Percentiles rank a stretch among this genome's conserved stretches.
phyloP scores from a whole-genome alignment of 2,797 vertebrate genomes.

The Leucoraja ocellata region DNA sequence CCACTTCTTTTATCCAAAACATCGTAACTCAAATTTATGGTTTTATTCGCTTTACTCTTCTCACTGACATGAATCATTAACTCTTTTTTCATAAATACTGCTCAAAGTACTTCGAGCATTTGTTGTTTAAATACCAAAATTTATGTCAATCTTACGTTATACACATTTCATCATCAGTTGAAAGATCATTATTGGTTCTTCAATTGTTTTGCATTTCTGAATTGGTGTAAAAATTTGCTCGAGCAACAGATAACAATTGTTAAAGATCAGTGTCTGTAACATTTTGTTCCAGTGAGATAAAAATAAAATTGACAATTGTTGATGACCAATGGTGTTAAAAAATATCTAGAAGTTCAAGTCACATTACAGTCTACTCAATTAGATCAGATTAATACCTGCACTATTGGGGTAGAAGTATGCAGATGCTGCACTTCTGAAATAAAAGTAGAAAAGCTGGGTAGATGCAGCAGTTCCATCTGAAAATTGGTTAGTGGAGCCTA shows the following conservation, averaged over 20 bases:
- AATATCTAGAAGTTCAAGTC: not conserved
- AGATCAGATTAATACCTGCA: slow-evolving; percentile 5
- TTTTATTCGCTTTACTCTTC: not conserved
- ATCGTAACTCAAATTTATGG: not conserved
- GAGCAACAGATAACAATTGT: not conserved
- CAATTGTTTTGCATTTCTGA: not conserved
- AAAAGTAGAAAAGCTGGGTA: no score
- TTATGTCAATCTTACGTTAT: not conserved
- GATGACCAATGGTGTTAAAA: not conserved
- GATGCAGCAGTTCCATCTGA: no score
- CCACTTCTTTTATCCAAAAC: no score
- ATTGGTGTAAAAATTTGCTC: not conserved
- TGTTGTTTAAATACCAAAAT: not conserved
- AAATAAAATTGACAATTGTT: not conserved
- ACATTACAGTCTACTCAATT: not conserved
- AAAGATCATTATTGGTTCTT: not conserved
- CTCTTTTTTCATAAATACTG: not conserved
- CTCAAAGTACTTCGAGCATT: not conserved
- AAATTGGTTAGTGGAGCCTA: no score
- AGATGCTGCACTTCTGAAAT: no score
- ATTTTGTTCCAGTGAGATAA: not conserved
- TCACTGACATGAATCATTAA: not conserved
- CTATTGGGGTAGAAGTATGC: no score
- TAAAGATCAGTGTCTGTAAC: not conserved
- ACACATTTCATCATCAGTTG: not conserved